Conservation (phyloP, 2,113 vertebrate species). For the Cephalopholis sonnerati region DNA sequence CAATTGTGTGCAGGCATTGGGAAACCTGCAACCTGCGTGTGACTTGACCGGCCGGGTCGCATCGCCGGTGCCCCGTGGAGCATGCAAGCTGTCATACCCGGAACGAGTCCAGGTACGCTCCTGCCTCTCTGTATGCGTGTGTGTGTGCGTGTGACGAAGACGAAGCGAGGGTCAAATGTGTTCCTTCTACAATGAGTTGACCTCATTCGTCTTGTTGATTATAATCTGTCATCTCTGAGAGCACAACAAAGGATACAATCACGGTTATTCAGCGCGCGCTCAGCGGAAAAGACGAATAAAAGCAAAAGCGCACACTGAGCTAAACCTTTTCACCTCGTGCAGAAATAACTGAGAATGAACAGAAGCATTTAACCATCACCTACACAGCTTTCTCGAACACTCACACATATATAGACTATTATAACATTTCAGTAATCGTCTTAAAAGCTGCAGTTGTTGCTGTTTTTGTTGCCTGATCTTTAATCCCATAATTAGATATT, state of each 20-base stretch:
- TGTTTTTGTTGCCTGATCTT: neutral
- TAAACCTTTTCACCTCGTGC: constrained; percentile 55
- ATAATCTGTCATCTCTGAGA: constrained; percentile 75
- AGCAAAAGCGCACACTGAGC: constrained; percentile 41
- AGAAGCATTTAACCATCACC: constrained; percentile 8
- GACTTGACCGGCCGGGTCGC: constrained; percentile 78
- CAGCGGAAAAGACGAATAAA: constrained; percentile 61
- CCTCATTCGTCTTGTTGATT: constrained; percentile 78
- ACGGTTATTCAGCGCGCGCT: constrained; percentile 68
- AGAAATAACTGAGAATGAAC: constrained; percentile 41
- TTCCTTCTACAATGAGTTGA: constrained; percentile 71
- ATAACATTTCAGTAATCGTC: too few species aligned
- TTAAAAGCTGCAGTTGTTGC: neutral
- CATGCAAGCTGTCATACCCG: constrained; percentile 51
- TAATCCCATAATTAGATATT: too few species aligned
- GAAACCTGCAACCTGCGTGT: constrained; percentile 81
- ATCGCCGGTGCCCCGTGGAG: constrained; percentile 61
- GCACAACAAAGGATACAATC: constrained; percentile 76
- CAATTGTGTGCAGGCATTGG: constrained; percentile 80
- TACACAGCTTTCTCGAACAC: neutral
- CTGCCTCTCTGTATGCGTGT: neutral
- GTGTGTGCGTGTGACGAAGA: neutral
- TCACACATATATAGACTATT: neutral
- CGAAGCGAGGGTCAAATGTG: constrained; percentile 60
- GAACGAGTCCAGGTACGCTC: constrained; percentile 60